Percentiles rank a stretch among this genome's conserved stretches.
Evolutionary conservation across 2,113 vertebrate genomes (phyloP).

Genomic region (Crypturellus undulatus): DNA sequence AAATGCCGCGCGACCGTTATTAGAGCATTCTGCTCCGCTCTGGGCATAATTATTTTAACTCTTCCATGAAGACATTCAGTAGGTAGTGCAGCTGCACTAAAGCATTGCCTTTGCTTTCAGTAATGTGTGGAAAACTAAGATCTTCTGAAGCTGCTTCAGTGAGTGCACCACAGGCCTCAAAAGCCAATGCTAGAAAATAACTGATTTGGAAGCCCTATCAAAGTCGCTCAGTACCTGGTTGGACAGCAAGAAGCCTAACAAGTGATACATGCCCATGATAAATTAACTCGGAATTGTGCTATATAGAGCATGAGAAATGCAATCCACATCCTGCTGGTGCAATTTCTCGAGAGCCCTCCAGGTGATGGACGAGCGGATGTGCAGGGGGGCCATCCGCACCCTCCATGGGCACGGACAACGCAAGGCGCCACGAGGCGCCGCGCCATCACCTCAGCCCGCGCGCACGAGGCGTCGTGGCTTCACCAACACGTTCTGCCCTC

Average conservation of each 20-base stretch:
- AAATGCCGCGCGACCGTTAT: not conserved
- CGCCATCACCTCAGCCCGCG: too few relatives aligned
- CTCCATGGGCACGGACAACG: too few relatives aligned
- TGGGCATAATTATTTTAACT: not conserved
- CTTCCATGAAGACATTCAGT: not conserved
- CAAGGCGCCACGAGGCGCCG: too few relatives aligned
- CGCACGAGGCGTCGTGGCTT: too few relatives aligned
- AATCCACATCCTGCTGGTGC: not conserved
- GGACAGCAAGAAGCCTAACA: not conserved
- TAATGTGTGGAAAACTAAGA: not conserved
- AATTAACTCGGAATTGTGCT: not conserved
- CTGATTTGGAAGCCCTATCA: not conserved
- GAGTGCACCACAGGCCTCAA: not conserved
- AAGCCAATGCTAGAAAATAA: not conserved
- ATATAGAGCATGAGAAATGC: not conserved
- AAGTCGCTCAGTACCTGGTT: not conserved
- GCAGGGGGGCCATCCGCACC: not conserved
- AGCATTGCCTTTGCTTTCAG: not conserved
- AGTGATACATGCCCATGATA: not conserved
- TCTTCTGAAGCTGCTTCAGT: not conserved
- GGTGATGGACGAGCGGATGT: not conserved
- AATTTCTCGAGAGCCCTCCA: not conserved
- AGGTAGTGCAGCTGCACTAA: not conserved
- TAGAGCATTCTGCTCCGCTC: not conserved
- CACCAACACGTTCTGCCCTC: not conserved